A percentile compares a stretch with the other conserved stretches of the same genome.
Evolutionary conservation across 64 coral and sea anemone species (phyloP).

Genomic region (Stylophora pistillata): DNA sequence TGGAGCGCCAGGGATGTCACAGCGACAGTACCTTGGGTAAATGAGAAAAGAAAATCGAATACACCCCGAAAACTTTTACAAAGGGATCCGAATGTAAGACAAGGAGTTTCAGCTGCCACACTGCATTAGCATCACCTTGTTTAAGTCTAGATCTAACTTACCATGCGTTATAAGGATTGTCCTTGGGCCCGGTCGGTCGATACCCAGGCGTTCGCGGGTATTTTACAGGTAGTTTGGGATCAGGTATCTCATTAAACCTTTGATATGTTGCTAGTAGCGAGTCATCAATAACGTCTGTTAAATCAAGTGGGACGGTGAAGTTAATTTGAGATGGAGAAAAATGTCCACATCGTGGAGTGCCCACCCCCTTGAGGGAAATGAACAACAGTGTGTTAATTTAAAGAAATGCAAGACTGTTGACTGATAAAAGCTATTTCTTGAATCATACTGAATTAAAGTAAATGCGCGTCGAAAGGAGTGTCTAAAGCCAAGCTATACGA

Average conservation of each 20-base stretch:
- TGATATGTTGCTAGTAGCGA: constrained; percentile 1
- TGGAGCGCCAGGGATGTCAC: constrained; percentile 59
- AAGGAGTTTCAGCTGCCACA: too few species aligned
- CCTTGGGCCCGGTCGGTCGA: constrained; percentile 16
- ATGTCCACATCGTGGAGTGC: too few species aligned
- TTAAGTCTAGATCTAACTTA: not conserved
- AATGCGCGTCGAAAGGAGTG: too few species aligned
- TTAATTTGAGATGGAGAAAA: too few species aligned
- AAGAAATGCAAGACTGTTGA: too few species aligned
- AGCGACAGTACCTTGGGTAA: constrained; percentile 39
- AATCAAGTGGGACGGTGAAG: not conserved
- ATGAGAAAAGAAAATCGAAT: not conserved
- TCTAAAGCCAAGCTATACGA: too few species aligned
- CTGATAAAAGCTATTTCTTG: too few species aligned
- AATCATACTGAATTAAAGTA: too few species aligned
- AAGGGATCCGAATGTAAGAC: too few species aligned
- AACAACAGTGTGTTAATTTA: too few species aligned
- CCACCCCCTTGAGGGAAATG: too few species aligned
- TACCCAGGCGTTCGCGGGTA: constrained; percentile 47
- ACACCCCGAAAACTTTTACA: not conserved
- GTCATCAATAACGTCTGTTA: not conserved
- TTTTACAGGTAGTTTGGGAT: constrained; percentile 37
- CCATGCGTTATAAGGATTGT: constrained; percentile 52
- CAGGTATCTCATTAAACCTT: not conserved
- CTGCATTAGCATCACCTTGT: not conserved